These are phyloP conservation scores for Tiliqua scincoides DNA, from an alignment of 2,113 vertebrate species.

Conservation along the genomic window DNA sequence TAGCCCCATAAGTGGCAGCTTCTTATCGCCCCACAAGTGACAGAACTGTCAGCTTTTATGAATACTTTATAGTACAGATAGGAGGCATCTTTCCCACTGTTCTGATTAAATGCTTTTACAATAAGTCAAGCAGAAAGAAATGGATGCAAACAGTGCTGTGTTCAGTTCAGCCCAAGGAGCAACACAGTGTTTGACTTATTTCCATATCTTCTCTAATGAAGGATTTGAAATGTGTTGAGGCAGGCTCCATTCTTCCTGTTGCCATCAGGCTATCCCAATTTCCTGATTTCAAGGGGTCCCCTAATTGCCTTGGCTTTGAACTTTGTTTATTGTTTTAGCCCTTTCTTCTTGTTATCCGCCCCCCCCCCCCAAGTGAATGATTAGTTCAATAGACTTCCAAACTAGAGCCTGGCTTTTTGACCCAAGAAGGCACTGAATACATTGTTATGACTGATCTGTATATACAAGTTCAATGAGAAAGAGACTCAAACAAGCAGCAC, in stretches of 20 bases:
- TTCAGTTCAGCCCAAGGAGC: slow-evolving; percentile 56
- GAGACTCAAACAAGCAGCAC: neutral
- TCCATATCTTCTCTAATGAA: slow-evolving; percentile 54
- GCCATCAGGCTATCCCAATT: slow-evolving; percentile 33
- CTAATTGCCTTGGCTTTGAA: slow-evolving; percentile 49
- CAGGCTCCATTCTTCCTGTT: slow-evolving; percentile 37
- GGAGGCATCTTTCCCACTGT: slow-evolving; percentile 11
- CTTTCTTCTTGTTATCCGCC: neutral
- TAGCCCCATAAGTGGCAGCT: neutral
- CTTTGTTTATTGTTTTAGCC: slow-evolving; percentile 45
- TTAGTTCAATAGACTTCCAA: slow-evolving; percentile 51
- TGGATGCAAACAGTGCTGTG: slow-evolving; percentile 58
- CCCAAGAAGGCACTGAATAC: slow-evolving; percentile 7
- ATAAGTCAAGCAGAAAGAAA: slow-evolving; percentile 48
- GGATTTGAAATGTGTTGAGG: slow-evolving; percentile 48
- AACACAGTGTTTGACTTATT: slow-evolving; percentile 50
- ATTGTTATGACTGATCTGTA: slow-evolving; percentile 49
- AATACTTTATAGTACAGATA: neutral
- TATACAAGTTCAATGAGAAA: slow-evolving; percentile 16
- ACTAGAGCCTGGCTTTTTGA: slow-evolving; percentile 46
- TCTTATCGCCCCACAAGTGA: neutral
- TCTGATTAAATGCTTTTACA: slow-evolving; percentile 2
- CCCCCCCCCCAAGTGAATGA: slow-evolving; percentile 25
- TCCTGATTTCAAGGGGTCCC: slow-evolving; percentile 42
- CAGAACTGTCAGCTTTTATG: neutral